These are phyloP conservation scores for Crossocerus cetratus DNA, from an alignment of 2,888 invertebrate genomes.

Conservation along the genomic window DNA sequence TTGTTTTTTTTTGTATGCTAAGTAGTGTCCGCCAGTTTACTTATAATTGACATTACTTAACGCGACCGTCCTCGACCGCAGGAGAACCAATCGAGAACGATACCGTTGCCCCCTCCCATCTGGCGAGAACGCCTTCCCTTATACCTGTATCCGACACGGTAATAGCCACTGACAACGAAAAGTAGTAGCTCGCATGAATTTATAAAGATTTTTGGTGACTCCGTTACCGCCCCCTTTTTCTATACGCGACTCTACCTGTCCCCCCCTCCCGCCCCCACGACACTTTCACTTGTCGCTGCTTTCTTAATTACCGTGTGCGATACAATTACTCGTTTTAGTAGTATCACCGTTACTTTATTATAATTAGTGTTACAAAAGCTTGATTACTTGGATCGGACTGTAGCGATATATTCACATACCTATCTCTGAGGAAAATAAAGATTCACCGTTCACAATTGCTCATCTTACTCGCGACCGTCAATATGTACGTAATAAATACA, in stretches of 20 bases:
- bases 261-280: too few species aligned
- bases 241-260: constrained; percentile 29
- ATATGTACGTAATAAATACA: constrained; percentile 54
- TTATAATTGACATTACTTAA: constrained; percentile 20
- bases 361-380: constrained; percentile 76
- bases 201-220: constrained; percentile 63
- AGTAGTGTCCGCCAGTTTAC: background rate
- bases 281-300: constrained; percentile 8
- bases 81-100: too few species aligned
- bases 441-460: constrained; percentile 70
- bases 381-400: constrained; percentile 77
- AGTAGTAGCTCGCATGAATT: constrained; percentile 45
- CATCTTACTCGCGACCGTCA: constrained; percentile 39
- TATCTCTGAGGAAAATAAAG: constrained; percentile 74
- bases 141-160: background rate
- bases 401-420: constrained; percentile 76
- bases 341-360: constrained; percentile 70
- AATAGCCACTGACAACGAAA: background rate
- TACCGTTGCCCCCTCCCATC: too few species aligned
- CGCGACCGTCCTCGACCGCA: background rate
- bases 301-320: constrained; percentile 53
- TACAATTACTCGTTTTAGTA: constrained; percentile 64
- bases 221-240: constrained; percentile 16
- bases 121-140: too few species aligned
- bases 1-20: background rate